A percentile compares a stretch with the other conserved stretches of the same genome.
These are phyloP conservation scores for Mesoligia furuncula DNA, from an alignment of 2,888 invertebrate species.

Conservation along the genomic window DNA sequence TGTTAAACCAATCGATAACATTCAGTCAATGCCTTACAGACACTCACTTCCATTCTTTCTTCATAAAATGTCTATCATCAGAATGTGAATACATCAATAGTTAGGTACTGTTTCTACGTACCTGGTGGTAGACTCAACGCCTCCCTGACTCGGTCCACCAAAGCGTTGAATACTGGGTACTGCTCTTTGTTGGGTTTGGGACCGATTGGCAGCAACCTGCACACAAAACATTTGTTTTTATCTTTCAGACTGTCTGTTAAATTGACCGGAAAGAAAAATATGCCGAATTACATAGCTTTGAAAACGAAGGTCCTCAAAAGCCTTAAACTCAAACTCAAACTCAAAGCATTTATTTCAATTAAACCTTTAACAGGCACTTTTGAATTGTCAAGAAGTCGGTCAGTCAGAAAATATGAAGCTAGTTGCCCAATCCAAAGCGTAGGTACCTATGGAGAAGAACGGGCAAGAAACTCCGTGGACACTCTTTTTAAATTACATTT, in stretches of 20 bases:
- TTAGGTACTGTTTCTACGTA: constrained; percentile 65
- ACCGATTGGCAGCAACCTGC: constrained; percentile 94
- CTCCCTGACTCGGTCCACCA: constrained; percentile 94
- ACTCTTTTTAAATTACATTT: too few species aligned
- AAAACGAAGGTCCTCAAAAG: neutral
- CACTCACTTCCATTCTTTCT: neutral
- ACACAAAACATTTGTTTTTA: neutral
- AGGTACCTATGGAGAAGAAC: too few species aligned
- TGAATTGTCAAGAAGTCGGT: too few species aligned
- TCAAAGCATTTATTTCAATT: too few species aligned
- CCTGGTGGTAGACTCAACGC: constrained; percentile 92
- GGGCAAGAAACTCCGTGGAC: too few species aligned
- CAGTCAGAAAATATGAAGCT: too few species aligned
- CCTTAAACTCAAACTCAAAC: too few species aligned
- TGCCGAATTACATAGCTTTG: neutral
- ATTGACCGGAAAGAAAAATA: neutral
- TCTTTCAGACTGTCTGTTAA: too few species aligned
- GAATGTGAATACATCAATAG: neutral
- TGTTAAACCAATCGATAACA: neutral
- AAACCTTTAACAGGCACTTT: too few species aligned
- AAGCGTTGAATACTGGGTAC: constrained; percentile 91
- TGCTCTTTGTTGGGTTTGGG: constrained; percentile 90
- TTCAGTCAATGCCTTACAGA: neutral
- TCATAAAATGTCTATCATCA: neutral
- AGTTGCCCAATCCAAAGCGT: too few species aligned